A percentile compares a stretch with the other conserved stretches of the same genome.
These are phyloP conservation scores for Sprattus sprattus DNA, from an alignment of 2,113 vertebrate genomes.

Conservation along the genomic window DNA sequence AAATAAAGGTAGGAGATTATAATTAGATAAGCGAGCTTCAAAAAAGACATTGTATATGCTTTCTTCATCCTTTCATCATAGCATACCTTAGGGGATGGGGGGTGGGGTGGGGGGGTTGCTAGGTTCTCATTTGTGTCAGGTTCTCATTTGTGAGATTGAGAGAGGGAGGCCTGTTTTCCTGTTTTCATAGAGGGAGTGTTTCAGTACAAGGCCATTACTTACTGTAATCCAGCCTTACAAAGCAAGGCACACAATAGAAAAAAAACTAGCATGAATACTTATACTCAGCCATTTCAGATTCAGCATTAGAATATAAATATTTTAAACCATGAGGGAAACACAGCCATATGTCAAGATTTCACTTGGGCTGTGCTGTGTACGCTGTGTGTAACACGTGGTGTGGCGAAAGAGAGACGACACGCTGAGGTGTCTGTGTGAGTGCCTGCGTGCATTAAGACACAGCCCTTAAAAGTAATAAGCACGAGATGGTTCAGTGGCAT, in stretches of 20 bases:
- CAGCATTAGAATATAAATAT: not conserved
- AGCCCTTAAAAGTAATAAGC: not conserved
- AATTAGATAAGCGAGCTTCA: not conserved
- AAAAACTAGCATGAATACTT: not conserved
- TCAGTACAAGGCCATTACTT: not conserved
- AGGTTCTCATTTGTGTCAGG: too few relatives aligned
- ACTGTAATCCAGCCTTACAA: not conserved
- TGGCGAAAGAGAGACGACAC: not conserved
- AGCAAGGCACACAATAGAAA: not conserved
- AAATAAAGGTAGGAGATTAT: constrained; percentile 12
- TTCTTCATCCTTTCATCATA: not conserved
- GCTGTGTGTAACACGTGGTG: not conserved
- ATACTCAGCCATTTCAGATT: not conserved
- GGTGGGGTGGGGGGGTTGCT: not conserved
- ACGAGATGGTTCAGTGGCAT: not conserved
- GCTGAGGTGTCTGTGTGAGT: not conserved
- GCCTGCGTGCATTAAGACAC: not conserved
- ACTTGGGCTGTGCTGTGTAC: not conserved
- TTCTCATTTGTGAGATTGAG: not conserved
- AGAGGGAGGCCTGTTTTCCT: not conserved
- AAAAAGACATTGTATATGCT: not conserved
- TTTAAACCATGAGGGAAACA: not conserved
- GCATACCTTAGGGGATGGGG: not conserved
- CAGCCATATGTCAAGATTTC: not conserved
- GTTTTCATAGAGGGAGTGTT: not conserved